A percentile compares a stretch with the other conserved stretches of the same genome.
Conservation (phyloP, 2,888 invertebrate genomes). For the Noctua janthina region DNA sequence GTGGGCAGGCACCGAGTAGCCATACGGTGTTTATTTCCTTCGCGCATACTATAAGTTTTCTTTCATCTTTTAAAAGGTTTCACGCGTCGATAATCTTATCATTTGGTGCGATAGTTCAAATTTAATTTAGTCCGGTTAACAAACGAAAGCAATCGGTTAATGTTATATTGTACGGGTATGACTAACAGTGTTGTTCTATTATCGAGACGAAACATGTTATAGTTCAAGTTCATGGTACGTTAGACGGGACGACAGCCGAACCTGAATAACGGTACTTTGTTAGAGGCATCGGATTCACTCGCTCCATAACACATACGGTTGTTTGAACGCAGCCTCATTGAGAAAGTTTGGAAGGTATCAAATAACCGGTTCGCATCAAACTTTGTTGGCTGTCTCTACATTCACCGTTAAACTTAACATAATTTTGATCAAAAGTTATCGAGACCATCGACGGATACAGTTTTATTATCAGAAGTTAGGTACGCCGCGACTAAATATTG, state of each 20-base stretch:
- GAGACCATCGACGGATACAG: constrained; percentile 34
- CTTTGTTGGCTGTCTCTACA: neutral
- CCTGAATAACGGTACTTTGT: constrained; percentile 52
- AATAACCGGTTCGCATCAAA: constrained; percentile 27
- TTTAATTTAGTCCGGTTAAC: constrained; percentile 20
- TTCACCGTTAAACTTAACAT: constrained; percentile 8
- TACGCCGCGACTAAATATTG: constrained; percentile 11
- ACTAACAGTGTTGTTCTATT: constrained; percentile 28
- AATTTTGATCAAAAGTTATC: constrained; percentile 7
- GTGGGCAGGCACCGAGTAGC: constrained; percentile 17
- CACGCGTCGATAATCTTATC: constrained; percentile 46
- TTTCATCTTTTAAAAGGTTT: constrained; percentile 52
- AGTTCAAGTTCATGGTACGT: constrained; percentile 13
- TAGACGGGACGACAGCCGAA: constrained; percentile 4
- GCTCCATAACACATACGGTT: constrained; percentile 22
- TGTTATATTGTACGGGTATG: constrained; percentile 39
- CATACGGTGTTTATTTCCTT: constrained; percentile 33
- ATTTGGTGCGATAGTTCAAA: constrained; percentile 26
- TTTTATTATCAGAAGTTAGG: constrained; percentile 33
- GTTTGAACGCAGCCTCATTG: constrained; percentile 15
- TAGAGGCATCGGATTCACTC: constrained; percentile 26
- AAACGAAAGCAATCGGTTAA: constrained; percentile 16
- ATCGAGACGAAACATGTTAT: constrained; percentile 11
- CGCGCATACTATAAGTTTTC: constrained; percentile 37
- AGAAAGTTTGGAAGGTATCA: constrained; percentile 31